Base-by-base conservation (phyloP, 2,888 invertebrate species). In the Protophormia terraenovae region DNA sequence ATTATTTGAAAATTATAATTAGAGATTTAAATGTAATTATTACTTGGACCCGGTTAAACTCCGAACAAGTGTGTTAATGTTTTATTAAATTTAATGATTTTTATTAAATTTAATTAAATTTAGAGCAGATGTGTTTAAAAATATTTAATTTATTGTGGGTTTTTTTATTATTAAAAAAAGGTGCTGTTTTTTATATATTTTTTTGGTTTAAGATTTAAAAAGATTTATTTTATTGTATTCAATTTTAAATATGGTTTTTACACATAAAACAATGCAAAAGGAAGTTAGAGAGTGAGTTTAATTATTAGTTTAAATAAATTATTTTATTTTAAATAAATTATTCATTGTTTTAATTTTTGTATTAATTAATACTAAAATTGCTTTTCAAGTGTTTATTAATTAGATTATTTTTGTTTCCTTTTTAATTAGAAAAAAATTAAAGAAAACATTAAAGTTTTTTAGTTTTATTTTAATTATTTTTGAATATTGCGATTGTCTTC, bases 11-110 rank as follows among this genome's bases (percentile, higher is more conserved):
- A 53, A 76, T n/a, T 47, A 24, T 45, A 53, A 64, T 29, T 47
- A 16, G 8, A n/a, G n/a, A n/a, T n/a, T 77, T 64, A 24, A 67
- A 55, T 71, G 71, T 75, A 82, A 77, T 76, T 83, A 55, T 81
- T 88, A 86, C 89, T 90, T 90, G 90, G 90, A 90, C 90, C 90
- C 90, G 90, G 90, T 90, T 88, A 88, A 89, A 88, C 85, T 90
- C 90, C 90, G 90, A 90, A 90, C 90, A 90, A 89, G 85, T 85
- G 78, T 73, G 22, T 64, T 67, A 62, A 50, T 50, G 35, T 83
- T 72, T 77, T 41, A 22, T 66, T 71, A 71, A 81, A 24, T 76
- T 69, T 60, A 64, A 22, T 55, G 14, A 53, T 86, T 83, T 64
- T 69, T 81, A 16, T 85, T 84, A 53, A 67, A 78, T 53, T 47